Conservation (phyloP, 2,113 vertebrate genomes). For the Percopsis transmontana region DNA sequence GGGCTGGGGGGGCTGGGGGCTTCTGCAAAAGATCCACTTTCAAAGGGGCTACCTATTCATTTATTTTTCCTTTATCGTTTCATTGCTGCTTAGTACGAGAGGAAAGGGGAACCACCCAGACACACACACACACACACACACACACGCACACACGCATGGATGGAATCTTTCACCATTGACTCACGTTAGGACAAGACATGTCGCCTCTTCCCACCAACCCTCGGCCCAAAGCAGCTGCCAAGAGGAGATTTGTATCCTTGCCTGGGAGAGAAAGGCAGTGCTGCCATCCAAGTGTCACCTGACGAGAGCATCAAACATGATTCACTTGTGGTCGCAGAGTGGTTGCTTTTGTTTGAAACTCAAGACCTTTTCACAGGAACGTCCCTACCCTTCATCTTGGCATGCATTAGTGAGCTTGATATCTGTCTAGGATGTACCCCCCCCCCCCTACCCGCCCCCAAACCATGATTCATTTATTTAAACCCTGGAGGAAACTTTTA, state of each 20-base stretch:
- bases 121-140: constrained; percentile 22
- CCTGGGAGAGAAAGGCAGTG: constrained; percentile 33
- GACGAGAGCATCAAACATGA: constrained; percentile 57
- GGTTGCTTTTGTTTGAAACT: constrained; percentile 58
- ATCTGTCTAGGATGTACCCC: constrained; percentile 49
- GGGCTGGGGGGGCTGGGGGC: constrained; percentile 20
- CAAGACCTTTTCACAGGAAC: constrained; percentile 37
- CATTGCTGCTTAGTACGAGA: constrained; percentile 59
- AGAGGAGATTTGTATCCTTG: constrained; percentile 66
- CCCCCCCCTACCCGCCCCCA: constrained; percentile 11
- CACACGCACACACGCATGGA: constrained; percentile 44
- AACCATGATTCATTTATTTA: constrained; percentile 42
- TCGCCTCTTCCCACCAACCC: constrained; percentile 1
- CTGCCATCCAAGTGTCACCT: constrained; percentile 51
- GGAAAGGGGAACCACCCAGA: background rate
- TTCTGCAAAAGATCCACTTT: constrained; percentile 71
- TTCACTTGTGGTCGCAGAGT: constrained; percentile 54
- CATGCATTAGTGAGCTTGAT: constrained; percentile 41
- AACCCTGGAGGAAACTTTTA: constrained; percentile 40
- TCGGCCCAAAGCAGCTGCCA: constrained; percentile 40
- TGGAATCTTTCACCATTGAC: constrained; percentile 60
- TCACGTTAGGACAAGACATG: constrained; percentile 64
- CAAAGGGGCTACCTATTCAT: constrained; percentile 74
- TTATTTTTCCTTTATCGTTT: constrained; percentile 72
- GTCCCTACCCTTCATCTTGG: constrained; percentile 37